These are phyloP conservation scores for Peucedramus taeniatus DNA, from an alignment of 2,113 vertebrate species.

Conservation along the genomic window DNA sequence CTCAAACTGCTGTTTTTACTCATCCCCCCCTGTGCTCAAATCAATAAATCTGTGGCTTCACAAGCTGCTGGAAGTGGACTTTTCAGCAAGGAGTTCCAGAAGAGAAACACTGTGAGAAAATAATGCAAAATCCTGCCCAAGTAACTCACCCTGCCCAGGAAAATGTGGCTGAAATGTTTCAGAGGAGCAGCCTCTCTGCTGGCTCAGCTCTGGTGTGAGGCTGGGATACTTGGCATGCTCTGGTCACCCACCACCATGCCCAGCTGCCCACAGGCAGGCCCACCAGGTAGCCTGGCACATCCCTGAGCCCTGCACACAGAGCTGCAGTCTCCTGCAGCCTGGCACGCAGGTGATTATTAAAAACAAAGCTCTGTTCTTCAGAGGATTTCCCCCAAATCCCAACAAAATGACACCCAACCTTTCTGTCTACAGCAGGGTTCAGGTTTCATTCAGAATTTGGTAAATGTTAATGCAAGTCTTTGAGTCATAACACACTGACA, in stretches of 20 bases:
- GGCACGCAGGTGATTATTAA: background rate
- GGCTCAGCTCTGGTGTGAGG: background rate
- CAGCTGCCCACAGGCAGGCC: background rate
- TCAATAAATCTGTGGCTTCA: background rate
- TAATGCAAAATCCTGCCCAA: background rate
- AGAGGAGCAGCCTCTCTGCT: background rate
- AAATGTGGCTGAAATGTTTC: background rate
- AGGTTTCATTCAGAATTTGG: background rate
- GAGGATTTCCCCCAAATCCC: background rate
- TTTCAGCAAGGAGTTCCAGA: background rate
- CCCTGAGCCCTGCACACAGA: rapidly evolving
- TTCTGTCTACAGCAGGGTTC: background rate
- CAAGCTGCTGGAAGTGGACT: background rate
- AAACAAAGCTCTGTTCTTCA: background rate
- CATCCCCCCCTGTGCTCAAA: background rate
- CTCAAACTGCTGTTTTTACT: background rate
- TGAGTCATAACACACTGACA: background rate
- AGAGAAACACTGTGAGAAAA: background rate
- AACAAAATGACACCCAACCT: background rate
- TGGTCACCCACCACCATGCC: background rate
- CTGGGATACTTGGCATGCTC: background rate
- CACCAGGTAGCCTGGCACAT: background rate
- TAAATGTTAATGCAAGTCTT: background rate
- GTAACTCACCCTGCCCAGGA: background rate
- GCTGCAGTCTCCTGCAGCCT: background rate